Evolutionary conservation across 2,113 vertebrate species (phyloP).

Genomic region (Actinemys pallida): DNA sequence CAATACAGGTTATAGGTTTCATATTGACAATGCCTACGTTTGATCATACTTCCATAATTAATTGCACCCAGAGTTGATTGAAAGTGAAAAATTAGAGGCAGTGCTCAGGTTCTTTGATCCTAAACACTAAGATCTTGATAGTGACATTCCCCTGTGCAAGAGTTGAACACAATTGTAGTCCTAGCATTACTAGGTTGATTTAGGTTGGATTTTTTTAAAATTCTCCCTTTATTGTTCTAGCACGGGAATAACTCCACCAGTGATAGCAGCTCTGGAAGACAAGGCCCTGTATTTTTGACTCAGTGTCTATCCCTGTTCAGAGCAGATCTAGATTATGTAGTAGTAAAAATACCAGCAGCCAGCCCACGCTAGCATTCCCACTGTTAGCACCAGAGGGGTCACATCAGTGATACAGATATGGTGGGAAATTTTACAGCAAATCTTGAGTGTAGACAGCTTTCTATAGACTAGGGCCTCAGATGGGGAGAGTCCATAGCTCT

Average conservation of each 20-base stretch:
- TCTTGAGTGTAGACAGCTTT: background rate
- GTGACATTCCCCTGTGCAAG: background rate
- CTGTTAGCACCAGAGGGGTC: background rate
- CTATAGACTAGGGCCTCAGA: background rate
- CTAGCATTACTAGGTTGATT: background rate
- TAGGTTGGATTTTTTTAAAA: background rate
- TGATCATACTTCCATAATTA: background rate
- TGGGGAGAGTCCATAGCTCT: background rate
- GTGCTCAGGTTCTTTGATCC: background rate
- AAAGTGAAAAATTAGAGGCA: background rate
- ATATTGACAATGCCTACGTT: background rate
- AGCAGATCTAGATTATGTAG: background rate
- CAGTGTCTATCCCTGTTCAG: background rate
- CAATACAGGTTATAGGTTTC: background rate
- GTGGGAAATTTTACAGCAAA: background rate
- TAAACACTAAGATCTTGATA: background rate
- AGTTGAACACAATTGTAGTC: background rate
- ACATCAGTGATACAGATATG: background rate
- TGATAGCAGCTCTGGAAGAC: background rate
- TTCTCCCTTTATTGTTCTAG: background rate
- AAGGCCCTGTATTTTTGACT: background rate
- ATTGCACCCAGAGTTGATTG: background rate
- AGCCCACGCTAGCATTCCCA: background rate
- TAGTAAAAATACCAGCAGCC: background rate
- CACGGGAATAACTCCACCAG: accelerated